These are phyloP conservation scores for Psilopogon haemacephalus DNA, from an alignment of 2,113 vertebrate species.

Conservation along the genomic window DNA sequence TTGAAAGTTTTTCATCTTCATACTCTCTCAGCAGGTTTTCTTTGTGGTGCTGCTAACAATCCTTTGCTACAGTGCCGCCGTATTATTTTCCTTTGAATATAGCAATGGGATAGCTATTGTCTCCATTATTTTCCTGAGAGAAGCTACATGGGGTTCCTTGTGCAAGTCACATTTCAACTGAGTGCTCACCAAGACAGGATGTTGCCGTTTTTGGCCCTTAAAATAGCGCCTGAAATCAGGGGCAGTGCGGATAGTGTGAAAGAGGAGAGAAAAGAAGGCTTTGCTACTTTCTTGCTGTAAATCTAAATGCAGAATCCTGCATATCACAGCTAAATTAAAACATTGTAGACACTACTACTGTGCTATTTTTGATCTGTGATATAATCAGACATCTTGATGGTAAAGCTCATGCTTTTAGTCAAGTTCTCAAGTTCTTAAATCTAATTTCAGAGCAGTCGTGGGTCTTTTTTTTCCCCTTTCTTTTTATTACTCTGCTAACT, in stretches of 20 bases:
- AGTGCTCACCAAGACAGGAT: background rate
- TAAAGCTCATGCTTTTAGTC: background rate
- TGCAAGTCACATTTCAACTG: background rate
- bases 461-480: background rate
- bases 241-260: background rate
- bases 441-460: background rate
- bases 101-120: background rate
- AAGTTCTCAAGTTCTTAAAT: background rate
- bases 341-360: background rate
- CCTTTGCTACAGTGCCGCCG: background rate
- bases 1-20: slow-evolving; percentile 37
- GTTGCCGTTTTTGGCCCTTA: background rate
- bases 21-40: slow-evolving; percentile 35
- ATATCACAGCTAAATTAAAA: background rate
- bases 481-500: background rate
- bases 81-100: slow-evolving; percentile 27
- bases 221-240: background rate
- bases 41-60: slow-evolving; percentile 32
- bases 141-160: background rate
- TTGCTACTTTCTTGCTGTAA: background rate
- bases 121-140: slow-evolving; percentile 38
- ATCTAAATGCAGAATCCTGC: background rate
- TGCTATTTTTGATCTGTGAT: background rate
- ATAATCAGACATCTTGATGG: background rate
- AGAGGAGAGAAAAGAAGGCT: background rate